Evolutionary conservation across 1,140 invertebrate genomes (phyloP).

Genomic region (Drosophila setifemur): DNA sequence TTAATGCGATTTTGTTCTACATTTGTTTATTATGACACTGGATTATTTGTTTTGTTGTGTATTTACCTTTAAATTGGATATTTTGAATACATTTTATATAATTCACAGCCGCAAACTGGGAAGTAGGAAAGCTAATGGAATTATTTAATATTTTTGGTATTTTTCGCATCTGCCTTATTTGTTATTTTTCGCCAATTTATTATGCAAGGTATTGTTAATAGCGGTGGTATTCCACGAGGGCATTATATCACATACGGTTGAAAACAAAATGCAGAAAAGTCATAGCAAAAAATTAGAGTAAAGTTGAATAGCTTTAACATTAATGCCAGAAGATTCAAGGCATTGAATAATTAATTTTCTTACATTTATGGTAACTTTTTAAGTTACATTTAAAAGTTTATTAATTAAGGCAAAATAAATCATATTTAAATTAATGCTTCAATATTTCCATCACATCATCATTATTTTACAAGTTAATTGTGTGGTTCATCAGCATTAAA

Average conservation of each 20-base stretch:
- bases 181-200: constrained; percentile 17
- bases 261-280: constrained; percentile 6
- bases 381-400: background rate
- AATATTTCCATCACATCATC: background rate
- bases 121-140: constrained; percentile 26
- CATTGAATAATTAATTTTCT: background rate
- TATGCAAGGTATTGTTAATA: constrained; percentile 25
- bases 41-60: background rate
- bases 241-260: constrained; percentile 17
- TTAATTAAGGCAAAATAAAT: background rate
- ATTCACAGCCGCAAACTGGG: constrained; percentile 2
- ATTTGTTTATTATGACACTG: background rate
- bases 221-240: background rate
- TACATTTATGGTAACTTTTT: too few species aligned
- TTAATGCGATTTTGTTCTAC: constrained; percentile 8
- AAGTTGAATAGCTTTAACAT: constrained; percentile 4
- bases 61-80: constrained; percentile 7
- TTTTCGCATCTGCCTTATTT: constrained; percentile 4
- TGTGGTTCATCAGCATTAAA: background rate
- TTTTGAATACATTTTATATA: constrained; percentile 22
- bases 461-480: background rate
- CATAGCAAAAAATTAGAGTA: background rate
- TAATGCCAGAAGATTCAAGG: background rate
- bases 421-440: background rate
- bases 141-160: constrained; percentile 22